Conservation (phyloP, 1,140 invertebrate species). For the Euura lappo region DNA sequence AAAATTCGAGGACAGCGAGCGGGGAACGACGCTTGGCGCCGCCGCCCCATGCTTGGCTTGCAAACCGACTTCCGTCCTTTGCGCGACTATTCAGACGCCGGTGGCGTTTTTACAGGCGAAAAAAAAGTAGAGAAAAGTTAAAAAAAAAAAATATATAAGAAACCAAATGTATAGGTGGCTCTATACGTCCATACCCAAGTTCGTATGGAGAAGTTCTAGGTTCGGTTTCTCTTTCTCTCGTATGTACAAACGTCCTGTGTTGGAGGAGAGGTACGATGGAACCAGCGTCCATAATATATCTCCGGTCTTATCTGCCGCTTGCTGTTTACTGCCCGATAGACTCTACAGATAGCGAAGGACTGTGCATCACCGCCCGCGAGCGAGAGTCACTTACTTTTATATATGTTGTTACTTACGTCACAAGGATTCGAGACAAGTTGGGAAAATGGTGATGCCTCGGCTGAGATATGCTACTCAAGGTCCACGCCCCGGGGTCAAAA, state of each 20-base stretch:
- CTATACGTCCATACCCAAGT: background rate
- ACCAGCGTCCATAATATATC: constrained; percentile 55
- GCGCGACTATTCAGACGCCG: constrained; percentile 25
- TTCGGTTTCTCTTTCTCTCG: no score
- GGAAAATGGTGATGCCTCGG: constrained; percentile 37
- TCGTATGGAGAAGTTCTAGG: no score
- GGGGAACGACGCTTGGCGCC: constrained; percentile 46
- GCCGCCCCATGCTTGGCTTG: constrained; percentile 59
- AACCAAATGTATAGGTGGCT: constrained; percentile 7
- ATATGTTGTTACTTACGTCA: constrained; percentile 48
- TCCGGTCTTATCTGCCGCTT: constrained; percentile 58
- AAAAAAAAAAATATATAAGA: constrained; percentile 33
- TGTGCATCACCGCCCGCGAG: constrained; percentile 47
- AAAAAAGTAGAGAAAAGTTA: background rate
- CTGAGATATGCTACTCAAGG: constrained; percentile 25
- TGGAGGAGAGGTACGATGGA: constrained; percentile 26
- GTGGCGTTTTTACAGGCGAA: constrained; percentile 4
- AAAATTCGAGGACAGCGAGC: constrained; percentile 17
- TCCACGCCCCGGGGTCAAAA: background rate
- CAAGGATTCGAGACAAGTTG: constrained; percentile 44
- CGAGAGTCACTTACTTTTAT: constrained; percentile 52
- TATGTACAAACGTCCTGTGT: no score
- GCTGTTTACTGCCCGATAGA: constrained; percentile 62
- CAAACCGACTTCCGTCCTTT: constrained; percentile 60
- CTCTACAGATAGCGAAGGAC: constrained; percentile 54